Evolutionary conservation across 2,888 invertebrate species (phyloP).

Genomic region (Lasioglossum zephyrum): DNA sequence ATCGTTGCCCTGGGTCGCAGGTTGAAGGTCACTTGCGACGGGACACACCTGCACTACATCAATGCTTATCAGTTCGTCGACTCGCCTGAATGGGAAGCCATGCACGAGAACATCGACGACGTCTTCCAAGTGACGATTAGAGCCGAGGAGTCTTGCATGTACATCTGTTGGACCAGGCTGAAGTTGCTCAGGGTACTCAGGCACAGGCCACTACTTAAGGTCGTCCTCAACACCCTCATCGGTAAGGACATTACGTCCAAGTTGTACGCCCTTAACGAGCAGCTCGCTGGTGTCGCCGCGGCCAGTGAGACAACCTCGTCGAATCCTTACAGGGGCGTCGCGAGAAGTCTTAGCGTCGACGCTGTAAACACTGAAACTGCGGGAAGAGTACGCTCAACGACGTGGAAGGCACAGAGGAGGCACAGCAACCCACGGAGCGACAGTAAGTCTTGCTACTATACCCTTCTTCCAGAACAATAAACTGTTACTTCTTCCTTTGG

Average conservation of each 20-base stretch:
- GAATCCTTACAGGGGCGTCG: conserved; percentile 86
- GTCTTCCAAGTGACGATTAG: conserved; percentile 90
- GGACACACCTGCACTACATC: conserved; percentile 92
- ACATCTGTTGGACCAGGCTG: conserved; percentile 92
- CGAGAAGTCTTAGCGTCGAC: conserved; percentile 91
- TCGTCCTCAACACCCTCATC: conserved; percentile 91
- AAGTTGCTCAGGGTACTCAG: conserved; percentile 90
- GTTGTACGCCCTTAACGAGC: conserved; percentile 92
- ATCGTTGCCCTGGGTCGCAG: conserved; percentile 83
- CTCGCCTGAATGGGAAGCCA: conserved; percentile 95
- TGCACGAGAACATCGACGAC: conserved; percentile 91
- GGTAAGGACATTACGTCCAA: conserved; percentile 95
- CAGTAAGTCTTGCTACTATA: conserved; percentile 78
- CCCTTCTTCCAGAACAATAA: background rate
- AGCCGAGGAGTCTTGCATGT: conserved; percentile 91
- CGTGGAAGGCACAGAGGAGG: conserved; percentile 86
- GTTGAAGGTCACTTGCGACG: conserved; percentile 92
- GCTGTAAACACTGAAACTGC: conserved; percentile 92
- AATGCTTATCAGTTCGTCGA: conserved; percentile 93
- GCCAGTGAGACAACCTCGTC: conserved; percentile 80
- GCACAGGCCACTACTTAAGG: conserved; percentile 90
- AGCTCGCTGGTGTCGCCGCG: conserved; percentile 86
- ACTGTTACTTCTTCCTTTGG: background rate
- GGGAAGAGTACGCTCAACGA: conserved; percentile 89
- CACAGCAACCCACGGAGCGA: conserved; percentile 84